phyloP scores from a whole-genome alignment of 2,113 vertebrate genomes.

The Theristicus caerulescens region DNA sequence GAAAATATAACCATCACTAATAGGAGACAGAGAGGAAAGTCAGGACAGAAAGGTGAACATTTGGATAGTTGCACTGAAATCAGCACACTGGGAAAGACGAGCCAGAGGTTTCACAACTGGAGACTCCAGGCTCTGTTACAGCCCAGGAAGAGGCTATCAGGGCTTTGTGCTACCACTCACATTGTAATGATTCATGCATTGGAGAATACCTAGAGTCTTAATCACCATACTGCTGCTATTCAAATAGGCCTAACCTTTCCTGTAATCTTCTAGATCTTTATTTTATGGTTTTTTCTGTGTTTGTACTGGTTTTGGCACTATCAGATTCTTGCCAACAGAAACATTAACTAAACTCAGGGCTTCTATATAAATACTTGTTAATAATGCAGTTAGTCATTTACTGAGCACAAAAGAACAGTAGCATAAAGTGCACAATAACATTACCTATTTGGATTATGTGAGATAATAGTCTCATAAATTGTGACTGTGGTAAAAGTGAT shows the following conservation, averaged over 20 bases:
- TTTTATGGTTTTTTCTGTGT: neutral
- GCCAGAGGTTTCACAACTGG: neutral
- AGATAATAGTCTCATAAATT: constrained; percentile 1
- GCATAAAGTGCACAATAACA: neutral
- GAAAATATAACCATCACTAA: neutral
- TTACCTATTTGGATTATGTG: neutral
- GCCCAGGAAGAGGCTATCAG: neutral
- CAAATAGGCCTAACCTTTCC: neutral
- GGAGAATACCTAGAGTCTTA: neutral
- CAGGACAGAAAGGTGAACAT: neutral
- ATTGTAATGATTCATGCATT: rapidly evolving
- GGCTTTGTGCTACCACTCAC: neutral
- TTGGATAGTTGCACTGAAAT: neutral
- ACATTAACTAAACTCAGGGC: neutral
- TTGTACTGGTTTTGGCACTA: neutral
- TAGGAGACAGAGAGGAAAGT: neutral
- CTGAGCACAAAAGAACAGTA: neutral
- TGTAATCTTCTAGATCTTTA: neutral
- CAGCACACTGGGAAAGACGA: neutral
- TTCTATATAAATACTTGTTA: neutral
- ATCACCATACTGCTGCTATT: neutral
- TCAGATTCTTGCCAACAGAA: neutral
- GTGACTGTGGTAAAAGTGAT: neutral
- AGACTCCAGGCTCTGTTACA: neutral
- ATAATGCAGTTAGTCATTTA: neutral